Conservation (phyloP, 2,888 invertebrate species). For the Platycheirus rosarum region DNA sequence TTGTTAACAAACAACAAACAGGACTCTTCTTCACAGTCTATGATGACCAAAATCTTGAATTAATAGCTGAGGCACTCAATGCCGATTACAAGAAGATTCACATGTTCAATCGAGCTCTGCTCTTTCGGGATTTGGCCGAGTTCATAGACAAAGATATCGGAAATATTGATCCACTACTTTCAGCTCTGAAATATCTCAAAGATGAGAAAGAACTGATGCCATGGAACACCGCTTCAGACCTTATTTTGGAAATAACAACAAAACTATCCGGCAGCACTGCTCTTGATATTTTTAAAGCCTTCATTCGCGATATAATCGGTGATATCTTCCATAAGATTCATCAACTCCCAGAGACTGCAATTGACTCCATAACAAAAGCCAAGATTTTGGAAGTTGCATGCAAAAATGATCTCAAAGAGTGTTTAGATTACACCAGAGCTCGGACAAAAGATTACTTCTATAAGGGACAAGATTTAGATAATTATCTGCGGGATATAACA, state of each 20-base stretch:
- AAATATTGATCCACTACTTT: slow-evolving; percentile 83
- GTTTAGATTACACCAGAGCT: slow-evolving; percentile 77
- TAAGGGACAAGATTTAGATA: slow-evolving; percentile 72
- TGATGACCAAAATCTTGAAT: slow-evolving; percentile 86
- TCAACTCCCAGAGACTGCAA: slow-evolving; percentile 45
- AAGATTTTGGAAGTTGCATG: slow-evolving; percentile 78
- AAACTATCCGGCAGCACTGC: slow-evolving; percentile 77
- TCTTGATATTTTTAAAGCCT: slow-evolving; percentile 76
- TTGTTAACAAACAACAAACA: slow-evolving; percentile 81
- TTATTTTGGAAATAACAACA: slow-evolving; percentile 75
- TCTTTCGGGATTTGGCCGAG: slow-evolving; percentile 89
- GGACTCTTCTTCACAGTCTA: slow-evolving; percentile 87
- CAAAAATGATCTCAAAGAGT: slow-evolving; percentile 77
- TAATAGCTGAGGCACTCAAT: slow-evolving; percentile 86
- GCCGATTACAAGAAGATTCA: slow-evolving; percentile 87
- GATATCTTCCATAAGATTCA: slow-evolving; percentile 76
- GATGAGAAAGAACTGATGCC: slow-evolving; percentile 87
- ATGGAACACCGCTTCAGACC: slow-evolving; percentile 85
- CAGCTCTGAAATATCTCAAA: slow-evolving; percentile 84
- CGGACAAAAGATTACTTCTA: slow-evolving; percentile 77
- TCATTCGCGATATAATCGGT: slow-evolving; percentile 77
- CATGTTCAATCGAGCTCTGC: slow-evolving; percentile 90
- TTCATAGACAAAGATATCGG: slow-evolving; percentile 86
- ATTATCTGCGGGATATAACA: slow-evolving; percentile 75
- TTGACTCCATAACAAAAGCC: slow-evolving; percentile 57